phyloP scores from a whole-genome alignment of 2,113 vertebrate genomes.

The Oryzias curvinotus region DNA sequence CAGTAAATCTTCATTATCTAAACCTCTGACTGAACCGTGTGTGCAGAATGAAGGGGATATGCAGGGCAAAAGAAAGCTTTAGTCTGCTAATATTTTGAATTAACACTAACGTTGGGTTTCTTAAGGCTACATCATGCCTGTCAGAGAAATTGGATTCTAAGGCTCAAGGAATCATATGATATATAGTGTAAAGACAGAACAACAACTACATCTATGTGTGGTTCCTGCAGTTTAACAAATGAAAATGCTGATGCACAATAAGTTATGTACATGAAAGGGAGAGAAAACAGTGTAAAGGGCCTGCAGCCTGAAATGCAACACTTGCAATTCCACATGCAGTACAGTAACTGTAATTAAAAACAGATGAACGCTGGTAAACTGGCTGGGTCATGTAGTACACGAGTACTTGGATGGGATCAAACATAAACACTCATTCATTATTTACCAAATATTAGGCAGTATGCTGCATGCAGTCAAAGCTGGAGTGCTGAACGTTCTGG shows the following conservation, averaged over 20 bases:
- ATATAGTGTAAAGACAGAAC: conserved; percentile 12
- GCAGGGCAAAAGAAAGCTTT: conserved; percentile 53
- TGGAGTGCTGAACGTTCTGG: conserved; percentile 25
- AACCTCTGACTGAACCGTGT: conserved; percentile 41
- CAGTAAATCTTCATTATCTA: conserved; percentile 66
- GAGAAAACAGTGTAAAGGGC: conserved; percentile 12
- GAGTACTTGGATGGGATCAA: conserved; percentile 28
- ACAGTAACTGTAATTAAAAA: conserved; percentile 51
- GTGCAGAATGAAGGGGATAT: conserved; percentile 55
- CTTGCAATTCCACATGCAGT: conserved; percentile 41
- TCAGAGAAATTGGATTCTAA: conserved; percentile 7
- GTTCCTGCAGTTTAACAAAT: conserved; percentile 33
- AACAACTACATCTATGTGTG: conserved; percentile 2
- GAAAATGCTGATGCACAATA: conserved; percentile 12
- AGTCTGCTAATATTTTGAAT: conserved; percentile 47
- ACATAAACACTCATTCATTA: conserved; percentile 55
- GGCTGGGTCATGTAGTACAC: conserved; percentile 29
- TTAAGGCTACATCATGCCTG: conserved; percentile 19
- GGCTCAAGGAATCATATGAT: conserved; percentile 12
- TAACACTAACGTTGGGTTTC: conserved; percentile 52
- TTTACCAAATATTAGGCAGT: conserved; percentile 41
- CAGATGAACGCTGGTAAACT: conserved; percentile 43
- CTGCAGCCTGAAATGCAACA: conserved; percentile 25
- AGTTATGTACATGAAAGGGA: conserved; percentile 2
- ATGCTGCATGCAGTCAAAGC: conserved; percentile 26